Evolutionary conservation across 2,113 vertebrate genomes (phyloP).

Genomic region (Anguilla rostrata): DNA sequence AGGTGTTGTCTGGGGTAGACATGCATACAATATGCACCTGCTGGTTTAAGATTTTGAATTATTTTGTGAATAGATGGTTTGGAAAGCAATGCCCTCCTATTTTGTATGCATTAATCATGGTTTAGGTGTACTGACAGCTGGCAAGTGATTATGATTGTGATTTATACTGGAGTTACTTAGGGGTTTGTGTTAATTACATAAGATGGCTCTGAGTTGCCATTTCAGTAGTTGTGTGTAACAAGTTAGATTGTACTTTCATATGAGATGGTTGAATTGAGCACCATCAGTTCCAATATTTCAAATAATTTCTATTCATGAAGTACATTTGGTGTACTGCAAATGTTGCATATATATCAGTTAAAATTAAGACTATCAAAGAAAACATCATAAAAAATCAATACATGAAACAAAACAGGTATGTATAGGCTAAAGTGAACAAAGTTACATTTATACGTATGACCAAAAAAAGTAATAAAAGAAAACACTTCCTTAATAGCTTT

Average conservation of each 20-base stretch:
- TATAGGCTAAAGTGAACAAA: no score
- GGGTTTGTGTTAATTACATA: not conserved
- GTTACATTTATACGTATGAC: no score
- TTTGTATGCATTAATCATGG: not conserved
- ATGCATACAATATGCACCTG: not conserved
- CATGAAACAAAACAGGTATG: no score
- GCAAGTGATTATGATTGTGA: not conserved
- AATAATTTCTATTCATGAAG: not conserved
- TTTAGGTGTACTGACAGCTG: not conserved
- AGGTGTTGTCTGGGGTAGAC: not conserved
- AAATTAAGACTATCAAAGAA: not conserved
- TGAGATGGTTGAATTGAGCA: not conserved
- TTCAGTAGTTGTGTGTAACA: not conserved
- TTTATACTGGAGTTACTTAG: slow-evolving; percentile 6
- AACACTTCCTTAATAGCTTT: no score
- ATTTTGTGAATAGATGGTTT: not conserved
- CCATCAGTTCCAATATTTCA: not conserved
- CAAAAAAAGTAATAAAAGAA: no score
- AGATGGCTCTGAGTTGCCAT: not conserved
- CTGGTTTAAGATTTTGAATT: not conserved
- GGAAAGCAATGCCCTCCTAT: not conserved
- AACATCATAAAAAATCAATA: not conserved
- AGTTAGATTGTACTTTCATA: not conserved
- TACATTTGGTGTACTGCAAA: not conserved
- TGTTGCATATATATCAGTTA: not conserved